A percentile compares a stretch with the other conserved stretches of the same genome.
Evolutionary conservation across 2,797 vertebrate genomes (phyloP).

Genomic region (Denticeps clupeoides): DNA sequence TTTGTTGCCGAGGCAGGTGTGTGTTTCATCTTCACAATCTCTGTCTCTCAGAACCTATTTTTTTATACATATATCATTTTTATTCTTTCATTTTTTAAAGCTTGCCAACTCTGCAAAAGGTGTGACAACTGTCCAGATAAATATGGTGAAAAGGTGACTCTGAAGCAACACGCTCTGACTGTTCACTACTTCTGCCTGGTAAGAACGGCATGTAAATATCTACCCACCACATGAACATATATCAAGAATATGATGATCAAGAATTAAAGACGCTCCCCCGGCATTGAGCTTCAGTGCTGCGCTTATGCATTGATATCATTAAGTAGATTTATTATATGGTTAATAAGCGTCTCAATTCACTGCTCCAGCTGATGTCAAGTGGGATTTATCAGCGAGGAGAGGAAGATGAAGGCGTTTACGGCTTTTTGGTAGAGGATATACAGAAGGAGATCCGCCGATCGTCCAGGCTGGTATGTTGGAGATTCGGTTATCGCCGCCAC

Average conservation of each 20-base stretch:
- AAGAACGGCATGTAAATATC: conserved; percentile 35
- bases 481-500: not conserved
- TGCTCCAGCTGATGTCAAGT: conserved; percentile 78
- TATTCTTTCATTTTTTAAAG: conserved; percentile 44
- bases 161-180: conserved; percentile 63
- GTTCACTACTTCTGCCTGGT: conserved; percentile 94
- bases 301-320: no score
- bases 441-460: conserved; percentile 74
- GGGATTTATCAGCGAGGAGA: conserved; percentile 88
- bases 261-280: no score
- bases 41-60: not conserved
- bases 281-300: no score
- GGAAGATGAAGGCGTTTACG: conserved; percentile 79
- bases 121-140: conserved; percentile 74
- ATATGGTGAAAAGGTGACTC: conserved; percentile 79
- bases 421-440: conserved; percentile 84
- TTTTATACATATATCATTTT: not conserved
- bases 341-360: no score
- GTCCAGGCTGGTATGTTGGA: conserved; percentile 67
- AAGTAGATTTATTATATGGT: no score
- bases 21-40: no score
- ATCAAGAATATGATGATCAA: not conserved
- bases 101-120: conserved; percentile 73
- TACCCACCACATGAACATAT: not conserved
- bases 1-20: not conserved